Percentiles rank a stretch among this genome's conserved stretches.
Conservation (phyloP, 1,140 invertebrate genomes). For the Ceratina japonica region DNA sequence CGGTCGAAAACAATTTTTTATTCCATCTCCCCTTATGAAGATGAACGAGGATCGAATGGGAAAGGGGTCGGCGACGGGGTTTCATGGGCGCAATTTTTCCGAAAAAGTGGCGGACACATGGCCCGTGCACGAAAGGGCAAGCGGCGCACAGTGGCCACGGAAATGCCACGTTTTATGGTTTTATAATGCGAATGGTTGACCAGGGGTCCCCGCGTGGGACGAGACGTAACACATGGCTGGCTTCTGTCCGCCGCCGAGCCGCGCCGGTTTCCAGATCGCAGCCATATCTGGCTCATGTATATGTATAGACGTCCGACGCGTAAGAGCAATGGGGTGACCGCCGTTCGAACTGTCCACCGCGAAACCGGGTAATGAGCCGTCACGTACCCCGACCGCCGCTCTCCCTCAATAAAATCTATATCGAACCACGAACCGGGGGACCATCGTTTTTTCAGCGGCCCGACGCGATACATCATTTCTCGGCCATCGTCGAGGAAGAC, state of each 20-base stretch:
- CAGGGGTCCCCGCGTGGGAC: conserved; percentile 55
- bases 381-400: conserved; percentile 61
- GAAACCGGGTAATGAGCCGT: conserved; percentile 74
- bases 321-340: conserved; percentile 49
- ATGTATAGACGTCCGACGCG: conserved; percentile 24
- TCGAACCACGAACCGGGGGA: conserved; percentile 51
- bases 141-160: conserved; percentile 36
- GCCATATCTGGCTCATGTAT: conserved; percentile 19
- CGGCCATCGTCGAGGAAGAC: conserved; percentile 29
- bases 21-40: conserved; percentile 52
- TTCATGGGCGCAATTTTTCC: conserved; percentile 55
- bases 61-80: conserved; percentile 24
- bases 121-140: conserved; percentile 41
- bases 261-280: conserved; percentile 44
- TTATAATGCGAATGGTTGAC: conserved; percentile 75
- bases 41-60: conserved; percentile 55
- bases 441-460: conserved; percentile 33
- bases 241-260: conserved; percentile 10
- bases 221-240: conserved; percentile 68
- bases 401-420: conserved; percentile 72
- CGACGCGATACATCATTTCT: conserved; percentile 66
- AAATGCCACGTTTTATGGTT: conserved; percentile 73
- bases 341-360: conserved; percentile 62
- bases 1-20: conserved; percentile 52
- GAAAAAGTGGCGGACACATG: conserved; percentile 63